These are phyloP conservation scores for Triplophysa dalaica DNA, from an alignment of 2,113 vertebrate genomes.

Conservation along the genomic window DNA sequence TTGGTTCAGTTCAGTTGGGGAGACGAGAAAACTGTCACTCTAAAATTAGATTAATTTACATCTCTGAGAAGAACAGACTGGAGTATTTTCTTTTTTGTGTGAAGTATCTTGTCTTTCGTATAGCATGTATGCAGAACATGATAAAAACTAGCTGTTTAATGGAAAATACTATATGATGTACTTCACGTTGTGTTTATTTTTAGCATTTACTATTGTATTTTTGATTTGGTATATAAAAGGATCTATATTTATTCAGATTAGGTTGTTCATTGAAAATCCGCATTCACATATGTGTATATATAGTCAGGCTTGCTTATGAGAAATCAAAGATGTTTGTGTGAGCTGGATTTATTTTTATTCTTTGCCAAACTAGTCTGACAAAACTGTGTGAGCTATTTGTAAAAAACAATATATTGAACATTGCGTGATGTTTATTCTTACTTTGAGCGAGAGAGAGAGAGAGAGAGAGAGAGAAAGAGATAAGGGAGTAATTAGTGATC, in stretches of 20 bases:
- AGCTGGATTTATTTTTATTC: too few relatives aligned
- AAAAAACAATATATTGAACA: too few relatives aligned
- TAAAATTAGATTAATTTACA: conserved; percentile 2
- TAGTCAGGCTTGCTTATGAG: too few relatives aligned
- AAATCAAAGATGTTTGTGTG: too few relatives aligned
- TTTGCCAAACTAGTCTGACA: not conserved
- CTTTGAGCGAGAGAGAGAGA: not conserved
- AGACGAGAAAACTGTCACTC: conserved; percentile 1
- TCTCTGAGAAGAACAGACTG: conserved; percentile 16
- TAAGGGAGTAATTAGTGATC: conserved; percentile 17
- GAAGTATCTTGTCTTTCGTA: not conserved
- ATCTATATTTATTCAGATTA: too few relatives aligned
- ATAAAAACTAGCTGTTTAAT: not conserved
- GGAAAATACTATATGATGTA: not conserved
- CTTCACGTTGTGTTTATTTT: not conserved
- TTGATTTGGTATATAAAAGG: too few relatives aligned
- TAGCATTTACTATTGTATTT: too few relatives aligned
- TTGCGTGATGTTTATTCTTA: conserved; percentile 16
- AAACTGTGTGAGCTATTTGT: not conserved
- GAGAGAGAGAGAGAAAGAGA: not conserved
- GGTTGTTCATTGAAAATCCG: too few relatives aligned
- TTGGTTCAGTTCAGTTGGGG: conserved; percentile 17
- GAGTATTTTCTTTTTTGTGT: not conserved
- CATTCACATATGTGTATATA: too few relatives aligned
- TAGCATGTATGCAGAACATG: not conserved